phyloP scores from a whole-genome alignment of 2,888 invertebrate species.

The Rotaria magnacalcarata region DNA sequence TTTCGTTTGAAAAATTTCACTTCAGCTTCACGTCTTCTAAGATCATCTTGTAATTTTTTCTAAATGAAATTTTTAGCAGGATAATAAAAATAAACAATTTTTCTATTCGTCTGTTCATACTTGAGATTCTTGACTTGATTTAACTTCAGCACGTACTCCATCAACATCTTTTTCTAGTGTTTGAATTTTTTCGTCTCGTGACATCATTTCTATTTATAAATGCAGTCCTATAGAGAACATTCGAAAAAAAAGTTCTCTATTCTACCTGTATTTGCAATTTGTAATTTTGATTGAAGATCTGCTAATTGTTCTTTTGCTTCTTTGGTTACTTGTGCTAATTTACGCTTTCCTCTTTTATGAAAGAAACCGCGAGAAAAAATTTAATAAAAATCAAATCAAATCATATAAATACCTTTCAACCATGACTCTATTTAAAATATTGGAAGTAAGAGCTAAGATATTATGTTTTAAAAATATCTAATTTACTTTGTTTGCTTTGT shows the following conservation, averaged over 20 bases:
- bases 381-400: not conserved
- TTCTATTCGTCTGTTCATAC: not conserved
- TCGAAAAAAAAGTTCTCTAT: not conserved
- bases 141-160: not conserved
- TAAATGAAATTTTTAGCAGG: not conserved
- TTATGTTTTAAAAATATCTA: not conserved
- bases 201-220: not conserved
- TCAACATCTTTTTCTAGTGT: conserved; percentile 7
- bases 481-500: conserved; percentile 45
- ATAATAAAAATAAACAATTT: not conserved
- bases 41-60: conserved; percentile 1
- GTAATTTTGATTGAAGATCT: not conserved
- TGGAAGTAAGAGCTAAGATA: not conserved
- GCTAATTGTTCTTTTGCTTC: conserved; percentile 21
- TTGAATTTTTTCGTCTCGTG: not conserved
- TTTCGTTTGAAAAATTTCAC: not conserved
- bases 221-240: too few species aligned
- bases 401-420: not conserved
- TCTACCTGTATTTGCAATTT: not conserved
- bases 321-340: not conserved
- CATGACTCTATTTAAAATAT: not conserved
- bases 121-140: not conserved
- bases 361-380: not conserved
- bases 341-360: not conserved
- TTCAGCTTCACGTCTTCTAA: not conserved